Evolutionary conservation across 2,888 invertebrate genomes (phyloP), one percentile per base, ranked within the genome.

Genomic region (Periphyllus acericola): DNA sequence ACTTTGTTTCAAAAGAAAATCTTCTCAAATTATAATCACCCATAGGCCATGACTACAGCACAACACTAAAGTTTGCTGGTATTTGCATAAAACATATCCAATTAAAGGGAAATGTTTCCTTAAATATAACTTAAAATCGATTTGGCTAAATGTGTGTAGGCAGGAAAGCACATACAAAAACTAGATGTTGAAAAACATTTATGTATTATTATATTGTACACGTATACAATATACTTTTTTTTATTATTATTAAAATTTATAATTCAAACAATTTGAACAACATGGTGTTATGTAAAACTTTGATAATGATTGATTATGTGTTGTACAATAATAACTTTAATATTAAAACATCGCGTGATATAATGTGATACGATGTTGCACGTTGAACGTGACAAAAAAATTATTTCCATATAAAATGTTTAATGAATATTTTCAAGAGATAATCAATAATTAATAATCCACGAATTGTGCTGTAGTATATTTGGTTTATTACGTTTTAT

Each of bases 71-170:
- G 60, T 17, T 36, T 79, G 14, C 36, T 79, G 19, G 19, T 60
- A 36, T n/a, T 79, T 36, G 6, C 79, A n/a, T 36, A 60, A 36
- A 3, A 36, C 1, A n/a, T 25, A 36, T 55, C 34, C 36, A n/a
- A 17, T 8, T 72, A 34, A 19, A 34, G 5, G 72, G 34, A 34
- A 72, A 72, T 34, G 34, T 72, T 34, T 72, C 34, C 34, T 29
- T 9, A n/a, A 60, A 60, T 60, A 79, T n/a, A 79, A n/a, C 17
- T n/a, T 36, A 79, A 60, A 78, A 55, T 78, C 34, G 55, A 34
- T 34, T 79, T 79, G 17, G 17, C 36, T 60, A 79, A 60, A 79
- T 60, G 21, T 1, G 25, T 25, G 21, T 21, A 21, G 1, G 34
- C 32, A 25, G 32, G 21, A 55, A 6, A 11, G 11, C 32, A 34